Evolutionary conservation across 2,113 vertebrate genomes (phyloP), one percentile per base, ranked within the genome.

Genomic region (Heliornis fulica): DNA sequence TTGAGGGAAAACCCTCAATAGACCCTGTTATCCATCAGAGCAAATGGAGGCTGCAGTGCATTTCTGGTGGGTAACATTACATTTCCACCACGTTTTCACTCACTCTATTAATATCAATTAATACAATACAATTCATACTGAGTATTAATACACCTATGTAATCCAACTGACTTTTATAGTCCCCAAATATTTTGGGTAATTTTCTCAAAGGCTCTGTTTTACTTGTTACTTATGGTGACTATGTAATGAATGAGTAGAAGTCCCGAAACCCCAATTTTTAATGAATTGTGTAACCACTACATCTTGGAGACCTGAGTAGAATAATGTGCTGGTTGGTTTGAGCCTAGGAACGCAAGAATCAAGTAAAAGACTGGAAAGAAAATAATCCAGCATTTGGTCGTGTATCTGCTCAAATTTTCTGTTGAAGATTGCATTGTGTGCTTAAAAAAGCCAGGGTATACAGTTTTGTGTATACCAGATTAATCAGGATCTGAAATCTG

Each of bases 401-500:
- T 32, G 56, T 66, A 93, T 38, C 54, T 48, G 43, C 61, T 86
- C 11, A 41, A 63, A 66, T 88, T 88, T 91, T 88, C 66, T 54
- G 38, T 83, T 64, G 68, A 81, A 74, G 68, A 28, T 31, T 65
- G 69, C 51, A 59, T 46, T 88, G 56, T 90, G 53, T 93, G 64
- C 66, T 87, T 83, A 59, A 77, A 84, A 87, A 81, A 89, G 36
- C 71, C 25, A 68, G 16, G 15, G 75, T 54, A 38, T 59, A 76
- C 66, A 83, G n/a, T 92, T 93, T 60, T 94, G 83, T 95, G 76
- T 78, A 53, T 56, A 74, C 25, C 57, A 56, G 69, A 88, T 86
- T 94, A 90, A 95, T 94, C 96, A 86, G 68, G 64, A 60, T 63
- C 70, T 82, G 83, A 87, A 94, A 79, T 90, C 56, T 88, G 34